Percentiles rank a stretch among this genome's conserved stretches.
phyloP scores from a whole-genome alignment of 2,888 invertebrate genomes.

The Sisyra terminalis region DNA sequence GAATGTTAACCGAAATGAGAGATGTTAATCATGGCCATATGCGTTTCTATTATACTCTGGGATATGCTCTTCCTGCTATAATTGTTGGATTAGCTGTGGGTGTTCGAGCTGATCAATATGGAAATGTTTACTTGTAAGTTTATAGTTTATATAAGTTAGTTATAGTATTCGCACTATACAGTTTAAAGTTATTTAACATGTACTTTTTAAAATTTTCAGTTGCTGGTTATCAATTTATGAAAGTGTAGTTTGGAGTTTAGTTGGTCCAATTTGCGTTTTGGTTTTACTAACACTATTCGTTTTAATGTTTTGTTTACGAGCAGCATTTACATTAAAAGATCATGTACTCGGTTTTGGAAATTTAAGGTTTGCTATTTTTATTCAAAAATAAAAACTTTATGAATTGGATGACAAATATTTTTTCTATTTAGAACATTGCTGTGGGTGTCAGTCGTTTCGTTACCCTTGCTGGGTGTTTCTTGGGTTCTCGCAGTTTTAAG shows the following conservation, averaged over 20 bases:
- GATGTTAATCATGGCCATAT: conserved; percentile 93
- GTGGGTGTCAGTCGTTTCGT: conserved; percentile 72
- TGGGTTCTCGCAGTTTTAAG: conserved; percentile 75
- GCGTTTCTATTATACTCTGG: conserved; percentile 80
- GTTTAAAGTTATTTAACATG: too few relatives aligned
- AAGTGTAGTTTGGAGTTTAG: conserved; percentile 88
- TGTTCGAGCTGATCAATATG: conserved; percentile 87
- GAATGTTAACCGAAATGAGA: conserved; percentile 87
- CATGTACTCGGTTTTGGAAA: conserved; percentile 79
- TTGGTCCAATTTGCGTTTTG: conserved; percentile 72
- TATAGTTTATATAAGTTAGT: background rate
- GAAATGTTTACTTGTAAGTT: conserved; percentile 83
- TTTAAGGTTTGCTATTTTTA: conserved; percentile 37
- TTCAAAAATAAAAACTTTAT: too few relatives aligned
- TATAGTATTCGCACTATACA: background rate
- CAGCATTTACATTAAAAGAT: conserved; percentile 80
- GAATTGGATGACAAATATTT: conserved; percentile 11
- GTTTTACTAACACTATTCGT: conserved; percentile 64
- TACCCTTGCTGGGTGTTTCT: conserved; percentile 67
- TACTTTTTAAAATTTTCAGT: too few relatives aligned
- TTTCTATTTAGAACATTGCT: conserved; percentile 58
- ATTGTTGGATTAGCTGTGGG: conserved; percentile 82
- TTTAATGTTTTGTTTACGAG: conserved; percentile 70
- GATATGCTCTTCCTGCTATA: conserved; percentile 84
- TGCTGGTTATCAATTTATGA: conserved; percentile 93